Evolutionary conservation across 2,797 vertebrate species (phyloP).

Genomic region (Helicolenus hilgendorfi): DNA sequence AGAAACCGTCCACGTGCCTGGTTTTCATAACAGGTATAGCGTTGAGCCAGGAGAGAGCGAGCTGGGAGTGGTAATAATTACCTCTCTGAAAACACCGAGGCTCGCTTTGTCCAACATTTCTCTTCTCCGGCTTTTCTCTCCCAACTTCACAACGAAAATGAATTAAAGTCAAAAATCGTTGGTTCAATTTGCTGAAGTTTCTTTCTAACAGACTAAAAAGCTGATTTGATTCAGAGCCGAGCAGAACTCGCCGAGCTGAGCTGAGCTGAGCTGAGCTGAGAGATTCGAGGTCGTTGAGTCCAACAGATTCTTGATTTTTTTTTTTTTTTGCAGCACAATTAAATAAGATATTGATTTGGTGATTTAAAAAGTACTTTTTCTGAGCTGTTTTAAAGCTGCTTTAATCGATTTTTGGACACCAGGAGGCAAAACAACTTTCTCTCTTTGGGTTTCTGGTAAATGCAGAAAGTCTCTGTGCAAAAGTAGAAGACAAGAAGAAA

Average conservation of each 20-base stretch:
- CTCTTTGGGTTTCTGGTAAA: not conserved
- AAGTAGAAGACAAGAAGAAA: no score
- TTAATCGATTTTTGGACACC: not conserved
- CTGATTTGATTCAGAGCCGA: not conserved
- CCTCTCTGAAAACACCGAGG: conserved; percentile 4
- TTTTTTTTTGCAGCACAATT: not conserved
- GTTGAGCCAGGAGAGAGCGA: not conserved
- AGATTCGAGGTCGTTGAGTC: not conserved
- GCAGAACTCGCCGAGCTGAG: not conserved
- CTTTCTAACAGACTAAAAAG: not conserved
- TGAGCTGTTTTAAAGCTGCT: not conserved
- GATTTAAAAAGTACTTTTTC: not conserved
- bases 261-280: not conserved
- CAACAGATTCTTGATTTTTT: not conserved
- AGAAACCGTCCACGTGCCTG: not conserved
- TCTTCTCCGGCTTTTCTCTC: not conserved
- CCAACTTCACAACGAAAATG: not conserved
- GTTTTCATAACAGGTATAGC: not conserved
- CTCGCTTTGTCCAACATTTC: not conserved
- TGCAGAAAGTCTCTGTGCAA: no score
- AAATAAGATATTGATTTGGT: not conserved
- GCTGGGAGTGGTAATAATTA: not conserved
- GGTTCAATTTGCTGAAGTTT: not conserved
- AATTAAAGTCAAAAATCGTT: not conserved
- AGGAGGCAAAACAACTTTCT: not conserved